phyloP scores from a whole-genome alignment of 2,797 vertebrate species.

The Ctenochaetus hawaiiensis region DNA sequence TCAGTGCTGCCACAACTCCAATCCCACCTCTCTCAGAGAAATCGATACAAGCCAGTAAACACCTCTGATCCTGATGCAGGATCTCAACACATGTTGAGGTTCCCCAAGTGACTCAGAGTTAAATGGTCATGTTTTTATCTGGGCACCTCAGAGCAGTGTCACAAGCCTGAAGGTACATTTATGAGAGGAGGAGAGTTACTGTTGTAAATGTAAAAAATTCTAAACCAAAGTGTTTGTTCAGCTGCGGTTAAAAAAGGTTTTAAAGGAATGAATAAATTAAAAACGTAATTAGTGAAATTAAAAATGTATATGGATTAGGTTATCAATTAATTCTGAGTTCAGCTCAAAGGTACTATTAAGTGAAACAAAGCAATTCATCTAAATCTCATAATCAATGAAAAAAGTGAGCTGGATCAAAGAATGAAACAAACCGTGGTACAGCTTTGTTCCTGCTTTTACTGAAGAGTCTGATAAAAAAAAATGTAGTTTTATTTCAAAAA shows the following conservation, averaged over 20 bases:
- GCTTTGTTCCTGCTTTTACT: too few species aligned
- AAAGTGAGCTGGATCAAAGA: too few species aligned
- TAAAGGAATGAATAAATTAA: not conserved
- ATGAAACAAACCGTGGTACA: too few species aligned
- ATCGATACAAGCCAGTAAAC: conserved; percentile 49
- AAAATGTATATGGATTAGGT: not conserved
- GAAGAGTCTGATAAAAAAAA: too few species aligned
- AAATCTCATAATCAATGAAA: too few species aligned
- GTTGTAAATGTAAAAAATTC: conserved; percentile 13
- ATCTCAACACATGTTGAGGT: conserved; percentile 11
- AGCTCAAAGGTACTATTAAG: too few species aligned
- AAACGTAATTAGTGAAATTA: too few species aligned
- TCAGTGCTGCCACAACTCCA: conserved; percentile 13
- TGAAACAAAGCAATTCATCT: too few species aligned
- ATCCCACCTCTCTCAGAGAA: conserved; percentile 16
- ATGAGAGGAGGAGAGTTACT: not conserved
- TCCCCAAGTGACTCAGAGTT: conserved; percentile 17
- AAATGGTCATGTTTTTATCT: conserved; percentile 17
- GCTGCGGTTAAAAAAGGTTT: not conserved
- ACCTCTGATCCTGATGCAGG: conserved; percentile 30
- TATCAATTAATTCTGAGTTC: too few species aligned
- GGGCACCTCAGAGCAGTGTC: not conserved
- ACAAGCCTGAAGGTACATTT: not conserved
- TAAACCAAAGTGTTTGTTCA: not conserved
- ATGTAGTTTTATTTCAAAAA: too few species aligned